Percentiles rank a stretch among this genome's conserved stretches.
phyloP scores from a whole-genome alignment of 2,888 invertebrate genomes.

The Steinernema hermaphroditum region DNA sequence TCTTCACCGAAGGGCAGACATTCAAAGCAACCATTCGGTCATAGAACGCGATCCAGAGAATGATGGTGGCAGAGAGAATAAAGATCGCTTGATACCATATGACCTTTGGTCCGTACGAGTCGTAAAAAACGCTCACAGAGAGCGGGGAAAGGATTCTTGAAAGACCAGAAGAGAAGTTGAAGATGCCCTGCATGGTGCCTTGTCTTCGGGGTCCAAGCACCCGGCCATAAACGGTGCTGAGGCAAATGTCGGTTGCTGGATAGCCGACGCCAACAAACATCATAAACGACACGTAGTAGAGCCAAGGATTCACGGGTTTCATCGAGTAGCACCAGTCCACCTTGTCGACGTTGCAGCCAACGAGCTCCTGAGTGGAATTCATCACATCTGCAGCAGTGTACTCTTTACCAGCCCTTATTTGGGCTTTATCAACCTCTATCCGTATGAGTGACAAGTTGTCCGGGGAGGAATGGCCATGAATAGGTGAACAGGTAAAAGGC shows the following conservation, averaged over 20 bases:
- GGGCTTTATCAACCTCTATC: background rate
- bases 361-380: background rate
- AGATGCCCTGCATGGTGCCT: constrained; percentile 46
- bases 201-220: constrained; percentile 51
- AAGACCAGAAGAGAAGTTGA: constrained; percentile 45
- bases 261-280: constrained; percentile 39
- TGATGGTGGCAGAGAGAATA: no score
- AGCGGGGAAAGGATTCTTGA: no score
- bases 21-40: constrained; percentile 40
- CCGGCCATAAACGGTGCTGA: constrained; percentile 39
- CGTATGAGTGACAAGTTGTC: constrained; percentile 35
- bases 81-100: no score
- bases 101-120: no score
- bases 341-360: constrained; percentile 38
- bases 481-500: constrained; percentile 52
- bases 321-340: constrained; percentile 35
- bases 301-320: constrained; percentile 36
- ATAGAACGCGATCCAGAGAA: no score
- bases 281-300: constrained; percentile 40
- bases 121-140: no score
- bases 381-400: background rate
- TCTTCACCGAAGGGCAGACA: no score
- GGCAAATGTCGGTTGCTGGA: constrained; percentile 38
- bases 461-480: constrained; percentile 51
- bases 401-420: background rate